Base-by-base conservation (phyloP, 1,140 invertebrate species). In the Sitodiplosis mosellana region DNA sequence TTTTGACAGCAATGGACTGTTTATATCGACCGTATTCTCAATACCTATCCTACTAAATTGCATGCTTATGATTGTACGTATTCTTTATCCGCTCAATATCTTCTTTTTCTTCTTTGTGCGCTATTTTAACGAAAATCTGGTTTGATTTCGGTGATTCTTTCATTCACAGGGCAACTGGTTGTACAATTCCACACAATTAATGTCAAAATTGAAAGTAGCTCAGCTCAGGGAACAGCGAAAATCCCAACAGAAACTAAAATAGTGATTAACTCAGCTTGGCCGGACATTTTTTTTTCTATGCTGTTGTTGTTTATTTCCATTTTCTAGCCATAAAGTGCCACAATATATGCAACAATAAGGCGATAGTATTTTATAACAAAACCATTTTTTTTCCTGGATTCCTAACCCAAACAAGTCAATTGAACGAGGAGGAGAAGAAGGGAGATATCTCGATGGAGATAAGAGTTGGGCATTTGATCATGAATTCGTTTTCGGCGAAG, bases 31-130 rank as follows among this genome's bases (percentile, higher is more conserved):
- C 15, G 81, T 92, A 12, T 90, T 90, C 65, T 91, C 87, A 8
- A 78, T 87, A 56, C 89, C 89, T 40, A 81, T 92, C 55, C 69
- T 93, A 49, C 72, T 91, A 20, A 91, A 90, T 64, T 91, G 87
- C 59, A 86, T 91, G 76, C 74, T 91, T 51, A 83, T 92, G 76
- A 83, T 93, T 74, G 88, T 93, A 73, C 80, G 84, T 81, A 57
- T 45, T 54, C 52, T 52, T 54, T 51, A 38, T 45, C 41, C 18
- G 18, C 4, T 41, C 12, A 34, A 34, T 33, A 15, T 38, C 49
- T 11, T 41, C 45, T 7, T 11, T 11, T n/a, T n/a, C 11, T 18
- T 41, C 11, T 11, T 17, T 41, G 38, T 41, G 18, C 38, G 18
- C 8, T 8, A 10, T 10, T 36, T 8, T 36, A 8, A n/a, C 34